Conservation (phyloP, 2,888 invertebrate genomes). For the Apamea anceps region DNA sequence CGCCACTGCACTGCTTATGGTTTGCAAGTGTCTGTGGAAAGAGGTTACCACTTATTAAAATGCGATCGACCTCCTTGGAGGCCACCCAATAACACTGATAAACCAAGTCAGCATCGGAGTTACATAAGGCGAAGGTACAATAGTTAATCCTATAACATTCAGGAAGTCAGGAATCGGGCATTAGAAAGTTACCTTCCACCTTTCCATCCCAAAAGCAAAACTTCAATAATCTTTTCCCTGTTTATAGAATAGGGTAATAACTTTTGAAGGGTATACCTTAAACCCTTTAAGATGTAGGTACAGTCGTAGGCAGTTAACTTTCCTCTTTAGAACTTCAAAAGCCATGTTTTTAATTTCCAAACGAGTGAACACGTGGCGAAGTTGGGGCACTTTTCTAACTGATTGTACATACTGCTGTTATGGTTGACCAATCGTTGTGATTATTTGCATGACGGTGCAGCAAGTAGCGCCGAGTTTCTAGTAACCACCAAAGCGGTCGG, state of each 20-base stretch:
- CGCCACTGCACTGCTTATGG: too few species aligned
- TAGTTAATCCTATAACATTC: background rate
- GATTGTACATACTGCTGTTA: constrained; percentile 66
- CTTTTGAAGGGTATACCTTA: constrained; percentile 39
- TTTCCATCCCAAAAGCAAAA: constrained; percentile 4
- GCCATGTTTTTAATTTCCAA: constrained; percentile 87
- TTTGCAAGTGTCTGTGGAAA: too few species aligned
- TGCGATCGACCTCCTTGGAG: background rate
- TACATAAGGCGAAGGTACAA: background rate
- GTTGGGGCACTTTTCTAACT: constrained; percentile 75
- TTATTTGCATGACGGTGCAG: background rate
- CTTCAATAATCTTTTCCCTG: constrained; percentile 44
- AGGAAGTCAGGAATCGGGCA: background rate
- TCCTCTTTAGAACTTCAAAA: constrained; percentile 82
- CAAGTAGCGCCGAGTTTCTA: background rate
- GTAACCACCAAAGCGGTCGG: background rate
- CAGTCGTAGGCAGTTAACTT: constrained; percentile 73
- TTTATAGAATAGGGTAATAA: constrained; percentile 50
- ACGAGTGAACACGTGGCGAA: constrained; percentile 80
- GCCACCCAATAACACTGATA: background rate
- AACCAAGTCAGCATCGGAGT: background rate
- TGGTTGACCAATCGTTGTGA: constrained; percentile 25
- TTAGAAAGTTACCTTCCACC: background rate
- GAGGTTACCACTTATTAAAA: background rate
- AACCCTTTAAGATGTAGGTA: constrained; percentile 60